Conservation (phyloP, 2,888 invertebrate species). For the Sympetrum striolatum region DNA sequence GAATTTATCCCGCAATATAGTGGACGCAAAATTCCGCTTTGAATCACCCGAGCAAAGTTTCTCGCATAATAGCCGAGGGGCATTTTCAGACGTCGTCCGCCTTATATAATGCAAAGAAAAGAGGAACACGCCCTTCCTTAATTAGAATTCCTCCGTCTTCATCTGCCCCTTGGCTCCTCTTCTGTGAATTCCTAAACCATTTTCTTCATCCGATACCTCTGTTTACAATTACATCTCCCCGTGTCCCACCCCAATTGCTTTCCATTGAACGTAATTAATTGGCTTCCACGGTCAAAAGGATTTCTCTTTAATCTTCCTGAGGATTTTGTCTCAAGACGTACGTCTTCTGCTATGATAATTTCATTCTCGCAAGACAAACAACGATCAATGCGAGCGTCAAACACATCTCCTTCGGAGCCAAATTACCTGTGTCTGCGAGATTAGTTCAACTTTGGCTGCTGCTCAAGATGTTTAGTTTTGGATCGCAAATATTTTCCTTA, state of each 20-base stretch:
- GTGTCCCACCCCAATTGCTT: background rate
- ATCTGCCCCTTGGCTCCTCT: background rate
- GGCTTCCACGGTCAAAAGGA: slow-evolving; percentile 14
- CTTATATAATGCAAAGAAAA: background rate
- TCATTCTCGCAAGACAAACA: too few species aligned
- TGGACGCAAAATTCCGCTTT: background rate
- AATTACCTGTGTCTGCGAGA: too few species aligned
- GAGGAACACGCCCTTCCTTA: background rate
- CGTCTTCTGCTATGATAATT: too few species aligned
- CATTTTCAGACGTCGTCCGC: background rate
- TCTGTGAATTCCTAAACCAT: background rate
- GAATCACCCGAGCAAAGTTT: background rate
- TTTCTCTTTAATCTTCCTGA: background rate
- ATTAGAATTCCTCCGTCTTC: slow-evolving; percentile 30
- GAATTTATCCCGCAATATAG: background rate
- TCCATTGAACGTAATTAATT: slow-evolving; percentile 28
- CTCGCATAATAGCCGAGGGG: background rate
- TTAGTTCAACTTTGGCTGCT: too few species aligned
- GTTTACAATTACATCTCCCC: background rate
- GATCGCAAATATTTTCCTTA: too few species aligned
- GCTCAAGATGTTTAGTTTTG: too few species aligned
- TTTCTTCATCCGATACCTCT: background rate
- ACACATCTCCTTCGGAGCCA: too few species aligned
- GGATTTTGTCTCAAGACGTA: background rate
- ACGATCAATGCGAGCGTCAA: too few species aligned